A percentile compares a stretch with the other conserved stretches of the same genome.
Conservation (phyloP, 2,113 vertebrate genomes). For the Crypturellus undulatus region DNA sequence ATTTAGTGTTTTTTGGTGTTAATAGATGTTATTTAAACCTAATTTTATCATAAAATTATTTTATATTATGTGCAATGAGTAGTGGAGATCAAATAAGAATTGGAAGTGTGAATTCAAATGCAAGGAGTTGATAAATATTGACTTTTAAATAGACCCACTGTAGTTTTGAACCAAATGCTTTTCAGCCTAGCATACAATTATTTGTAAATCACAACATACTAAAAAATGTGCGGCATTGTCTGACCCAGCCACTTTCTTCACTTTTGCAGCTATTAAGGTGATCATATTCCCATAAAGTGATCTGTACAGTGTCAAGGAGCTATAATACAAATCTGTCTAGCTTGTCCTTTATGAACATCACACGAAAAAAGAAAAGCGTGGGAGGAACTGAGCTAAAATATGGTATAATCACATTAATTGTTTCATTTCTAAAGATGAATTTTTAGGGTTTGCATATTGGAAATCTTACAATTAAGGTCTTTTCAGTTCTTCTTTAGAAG, state of each 20-base stretch:
- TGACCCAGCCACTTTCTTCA: neutral
- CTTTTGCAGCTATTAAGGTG: neutral
- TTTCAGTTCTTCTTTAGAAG: neutral
- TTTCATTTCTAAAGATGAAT: conserved; percentile 13
- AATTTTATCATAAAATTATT: conserved; percentile 17
- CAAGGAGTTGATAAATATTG: conserved; percentile 52
- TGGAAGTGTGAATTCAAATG: conserved; percentile 45
- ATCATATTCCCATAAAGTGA: neutral
- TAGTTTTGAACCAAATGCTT: conserved; percentile 37
- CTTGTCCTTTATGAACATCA: neutral
- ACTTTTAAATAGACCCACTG: conserved; percentile 24
- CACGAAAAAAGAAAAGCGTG: neutral
- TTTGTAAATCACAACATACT: neutral
- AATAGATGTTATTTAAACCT: neutral
- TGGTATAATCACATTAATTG: neutral
- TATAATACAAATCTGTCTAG: neutral
- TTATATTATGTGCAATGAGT: conserved; percentile 22
- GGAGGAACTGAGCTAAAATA: conserved; percentile 11
- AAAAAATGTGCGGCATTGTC: neutral
- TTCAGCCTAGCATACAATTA: neutral
- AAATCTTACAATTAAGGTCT: neutral
- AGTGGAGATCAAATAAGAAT: conserved; percentile 48
- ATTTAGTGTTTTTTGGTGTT: conserved; percentile 16
- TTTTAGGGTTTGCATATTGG: neutral
- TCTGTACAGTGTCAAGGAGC: neutral